phyloP scores from a whole-genome alignment of 2,113 vertebrate genomes.

The Hemibagrus wyckioides region DNA sequence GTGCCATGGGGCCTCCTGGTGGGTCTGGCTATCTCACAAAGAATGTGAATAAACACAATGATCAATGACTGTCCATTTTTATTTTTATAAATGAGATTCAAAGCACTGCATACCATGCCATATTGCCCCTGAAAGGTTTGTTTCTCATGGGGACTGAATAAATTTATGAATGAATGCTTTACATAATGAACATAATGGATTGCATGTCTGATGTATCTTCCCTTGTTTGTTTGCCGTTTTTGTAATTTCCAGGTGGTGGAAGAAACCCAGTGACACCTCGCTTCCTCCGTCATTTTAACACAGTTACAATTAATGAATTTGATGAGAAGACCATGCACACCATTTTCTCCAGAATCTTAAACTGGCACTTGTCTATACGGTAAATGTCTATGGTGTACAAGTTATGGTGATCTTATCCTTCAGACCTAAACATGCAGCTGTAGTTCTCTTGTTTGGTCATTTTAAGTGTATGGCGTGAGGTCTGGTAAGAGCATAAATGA shows the following conservation, averaged over 20 bases:
- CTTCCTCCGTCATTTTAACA: conserved; percentile 87
- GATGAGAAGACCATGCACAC: conserved; percentile 86
- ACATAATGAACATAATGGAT: background rate
- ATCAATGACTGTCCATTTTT: background rate
- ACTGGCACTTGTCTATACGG: conserved; percentile 85
- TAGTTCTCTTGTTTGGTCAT: background rate
- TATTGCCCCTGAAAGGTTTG: conserved; percentile 19
- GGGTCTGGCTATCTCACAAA: conserved; percentile 40
- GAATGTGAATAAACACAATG: background rate
- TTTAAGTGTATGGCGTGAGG: background rate
- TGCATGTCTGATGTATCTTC: background rate
- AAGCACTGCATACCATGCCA: too few relatives aligned
- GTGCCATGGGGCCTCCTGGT: conserved; percentile 93
- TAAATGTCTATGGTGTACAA: too few relatives aligned
- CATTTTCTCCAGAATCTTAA: conserved; percentile 87
- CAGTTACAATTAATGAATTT: conserved; percentile 88
- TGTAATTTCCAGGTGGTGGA: conserved; percentile 78
- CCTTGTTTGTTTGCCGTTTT: background rate
- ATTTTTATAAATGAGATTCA: background rate
- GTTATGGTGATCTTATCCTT: background rate
- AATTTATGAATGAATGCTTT: background rate
- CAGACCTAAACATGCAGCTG: background rate
- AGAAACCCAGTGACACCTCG: conserved; percentile 87
- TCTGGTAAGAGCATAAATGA: background rate
- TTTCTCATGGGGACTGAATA: background rate